A percentile compares a stretch with the other conserved stretches of the same genome.
Evolutionary conservation across 2,113 vertebrate genomes (phyloP).

Genomic region (Plecotus auritus): DNA sequence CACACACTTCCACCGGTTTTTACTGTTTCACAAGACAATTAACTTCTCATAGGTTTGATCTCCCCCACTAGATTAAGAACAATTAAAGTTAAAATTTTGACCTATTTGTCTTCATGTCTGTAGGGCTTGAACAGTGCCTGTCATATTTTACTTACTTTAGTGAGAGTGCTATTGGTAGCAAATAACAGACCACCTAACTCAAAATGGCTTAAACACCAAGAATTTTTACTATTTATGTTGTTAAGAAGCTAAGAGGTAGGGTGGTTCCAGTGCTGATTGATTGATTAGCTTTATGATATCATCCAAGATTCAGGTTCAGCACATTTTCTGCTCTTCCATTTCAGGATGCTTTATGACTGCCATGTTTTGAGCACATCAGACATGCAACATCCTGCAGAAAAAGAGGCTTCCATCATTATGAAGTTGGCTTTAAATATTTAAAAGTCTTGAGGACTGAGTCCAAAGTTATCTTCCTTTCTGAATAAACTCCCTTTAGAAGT

Average conservation of each 20-base stretch:
- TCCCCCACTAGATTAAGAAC: neutral
- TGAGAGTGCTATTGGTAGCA: neutral
- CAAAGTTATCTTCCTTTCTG: conserved; percentile 75
- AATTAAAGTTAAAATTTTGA: neutral
- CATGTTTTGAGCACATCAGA: neutral
- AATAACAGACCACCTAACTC: neutral
- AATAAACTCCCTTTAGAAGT: conserved; percentile 67
- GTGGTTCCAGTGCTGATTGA: neutral
- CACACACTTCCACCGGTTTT: neutral
- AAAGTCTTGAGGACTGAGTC: conserved; percentile 59
- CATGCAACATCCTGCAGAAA: neutral
- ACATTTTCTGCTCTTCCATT: neutral
- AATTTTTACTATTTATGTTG: neutral
- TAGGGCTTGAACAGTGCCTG: neutral
- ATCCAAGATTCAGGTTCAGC: neutral
- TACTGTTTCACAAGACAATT: neutral
- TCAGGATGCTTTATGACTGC: neutral
- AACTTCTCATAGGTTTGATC: neutral
- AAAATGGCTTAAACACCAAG: neutral
- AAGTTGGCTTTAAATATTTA: conserved; percentile 76
- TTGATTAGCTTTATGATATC: neutral
- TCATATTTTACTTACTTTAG: neutral
- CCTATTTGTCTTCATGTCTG: neutral
- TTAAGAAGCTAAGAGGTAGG: neutral
- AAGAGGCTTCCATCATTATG: conserved; percentile 9